Conservation (phyloP, 2,888 invertebrate genomes). For the Chrysina gloriosa region DNA sequence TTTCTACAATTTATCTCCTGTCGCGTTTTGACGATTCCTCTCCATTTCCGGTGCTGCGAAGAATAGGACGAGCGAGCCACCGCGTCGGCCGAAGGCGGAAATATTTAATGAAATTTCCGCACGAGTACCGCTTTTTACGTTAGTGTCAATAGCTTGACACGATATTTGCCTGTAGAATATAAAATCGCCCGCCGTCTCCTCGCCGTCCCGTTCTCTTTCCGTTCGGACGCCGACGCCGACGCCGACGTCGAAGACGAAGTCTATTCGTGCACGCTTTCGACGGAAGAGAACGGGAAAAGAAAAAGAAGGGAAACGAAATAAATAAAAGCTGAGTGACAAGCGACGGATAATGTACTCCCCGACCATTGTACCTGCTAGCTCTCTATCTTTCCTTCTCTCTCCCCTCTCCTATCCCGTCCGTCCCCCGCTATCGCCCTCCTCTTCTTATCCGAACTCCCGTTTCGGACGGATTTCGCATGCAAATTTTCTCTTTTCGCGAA, state of each 20-base stretch:
- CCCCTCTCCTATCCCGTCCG: background rate
- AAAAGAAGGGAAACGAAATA: no score
- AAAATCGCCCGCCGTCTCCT: background rate
- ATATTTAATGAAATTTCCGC: conserved; percentile 37
- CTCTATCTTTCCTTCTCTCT: background rate
- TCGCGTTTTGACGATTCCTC: no score
- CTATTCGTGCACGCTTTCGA: no score
- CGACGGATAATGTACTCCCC: background rate
- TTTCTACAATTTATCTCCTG: no score
- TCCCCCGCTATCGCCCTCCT: no score
- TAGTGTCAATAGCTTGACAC: conserved; percentile 27
- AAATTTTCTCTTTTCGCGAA: conserved; percentile 28
- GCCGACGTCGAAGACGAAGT: background rate
- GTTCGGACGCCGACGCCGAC: background rate
- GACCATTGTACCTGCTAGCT: background rate
- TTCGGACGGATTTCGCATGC: conserved; percentile 20
- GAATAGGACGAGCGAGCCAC: no score
- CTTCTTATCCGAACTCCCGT: background rate
- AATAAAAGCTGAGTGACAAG: conserved; percentile 7
- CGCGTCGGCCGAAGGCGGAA: background rate
- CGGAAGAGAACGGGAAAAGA: no score
- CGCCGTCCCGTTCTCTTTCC: no score
- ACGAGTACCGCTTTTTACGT: conserved; percentile 27
- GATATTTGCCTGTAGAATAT: conserved; percentile 21
- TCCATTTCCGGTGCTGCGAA: no score